phyloP scores from a whole-genome alignment of 1,140 invertebrate genomes.

The Microplitis demolitor region DNA sequence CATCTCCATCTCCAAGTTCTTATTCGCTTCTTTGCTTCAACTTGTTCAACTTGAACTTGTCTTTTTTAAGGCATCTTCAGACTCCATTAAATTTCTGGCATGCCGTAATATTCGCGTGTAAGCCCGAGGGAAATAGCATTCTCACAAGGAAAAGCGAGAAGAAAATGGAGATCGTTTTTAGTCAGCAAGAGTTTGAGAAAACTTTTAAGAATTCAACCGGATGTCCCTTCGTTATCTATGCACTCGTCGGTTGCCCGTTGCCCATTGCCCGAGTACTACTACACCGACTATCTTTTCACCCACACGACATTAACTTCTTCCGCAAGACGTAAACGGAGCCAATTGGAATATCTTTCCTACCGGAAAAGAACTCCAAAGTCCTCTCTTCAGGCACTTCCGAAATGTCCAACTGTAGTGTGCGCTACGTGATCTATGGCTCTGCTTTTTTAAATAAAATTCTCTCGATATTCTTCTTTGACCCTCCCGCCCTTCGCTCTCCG shows the following conservation, averaged over 20 bases:
- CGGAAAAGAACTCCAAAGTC: no score
- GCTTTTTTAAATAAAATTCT: no score
- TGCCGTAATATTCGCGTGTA: constrained; percentile 15
- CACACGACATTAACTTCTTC: no score
- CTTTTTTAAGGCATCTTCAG: neutral
- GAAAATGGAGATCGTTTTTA: constrained; percentile 1
- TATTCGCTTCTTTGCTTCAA: no score
- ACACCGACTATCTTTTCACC: neutral
- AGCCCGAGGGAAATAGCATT: neutral
- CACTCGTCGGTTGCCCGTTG: neutral
- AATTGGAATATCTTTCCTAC: no score
- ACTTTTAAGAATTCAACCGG: constrained; percentile 19
- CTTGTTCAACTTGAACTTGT: no score
- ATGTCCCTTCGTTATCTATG: constrained; percentile 15
- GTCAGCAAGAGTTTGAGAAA: neutral
- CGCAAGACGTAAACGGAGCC: no score
- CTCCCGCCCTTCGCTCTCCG: no score
- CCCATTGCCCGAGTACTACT: neutral
- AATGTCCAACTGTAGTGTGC: no score
- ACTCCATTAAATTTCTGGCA: constrained; percentile 19
- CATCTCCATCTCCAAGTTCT: neutral
- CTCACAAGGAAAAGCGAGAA: neutral
- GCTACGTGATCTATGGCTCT: no score
- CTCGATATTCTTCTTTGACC: no score
- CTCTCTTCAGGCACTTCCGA: no score